Evolutionary conservation across 2,113 vertebrate genomes (phyloP), one percentile per base, ranked within the genome.

Genomic region (Toxostoma redivivum): DNA sequence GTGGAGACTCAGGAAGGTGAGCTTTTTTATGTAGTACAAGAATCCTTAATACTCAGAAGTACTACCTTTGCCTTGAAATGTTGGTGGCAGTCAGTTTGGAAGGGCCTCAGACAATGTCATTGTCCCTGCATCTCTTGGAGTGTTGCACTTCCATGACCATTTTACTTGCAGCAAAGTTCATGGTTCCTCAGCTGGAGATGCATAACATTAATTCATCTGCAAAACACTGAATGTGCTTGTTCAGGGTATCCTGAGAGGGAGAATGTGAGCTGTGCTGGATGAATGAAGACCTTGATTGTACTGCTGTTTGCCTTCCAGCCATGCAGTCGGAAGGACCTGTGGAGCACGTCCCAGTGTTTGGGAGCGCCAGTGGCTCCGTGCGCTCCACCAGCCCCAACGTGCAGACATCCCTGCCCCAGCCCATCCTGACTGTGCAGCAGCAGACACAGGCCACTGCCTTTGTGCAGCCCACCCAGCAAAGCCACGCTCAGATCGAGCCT

Each of bases 391-490:
- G 99, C 92, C 99, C 99, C 50, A 99, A 99, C 7, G 98, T 99
- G 60, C 99, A 99, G 98, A 98, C 98, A 5, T 98, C 99, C 0
- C 97, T 99, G 56, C 97, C 98, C 2, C 98, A 99, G 81, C 97
- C 99, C 54, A 98, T 99, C 95, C 92, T 99, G 51, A 98, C 97
- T 9, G 98, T 99, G 71, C 99, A 99, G 96, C 99, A 99, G 77
- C 99, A 99, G 88, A 99, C 98, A 0, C 99, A 99, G 92, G 98
- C 99, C 2, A 99, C 99, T 14, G 99, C 99, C 10, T 99, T 99
- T 60, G 99, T 99, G 76, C 99, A 99, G 74, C 99, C 99, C 40
- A 99, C 99, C 9, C 99, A 99, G 90, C 99, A 99, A 81, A 99
- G 98, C 50, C 96, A 99, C 80, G 97, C 98, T 77, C 98, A 98